phyloP scores from a whole-genome alignment of 2,113 vertebrate genomes.

The Sisor rabdophorus region DNA sequence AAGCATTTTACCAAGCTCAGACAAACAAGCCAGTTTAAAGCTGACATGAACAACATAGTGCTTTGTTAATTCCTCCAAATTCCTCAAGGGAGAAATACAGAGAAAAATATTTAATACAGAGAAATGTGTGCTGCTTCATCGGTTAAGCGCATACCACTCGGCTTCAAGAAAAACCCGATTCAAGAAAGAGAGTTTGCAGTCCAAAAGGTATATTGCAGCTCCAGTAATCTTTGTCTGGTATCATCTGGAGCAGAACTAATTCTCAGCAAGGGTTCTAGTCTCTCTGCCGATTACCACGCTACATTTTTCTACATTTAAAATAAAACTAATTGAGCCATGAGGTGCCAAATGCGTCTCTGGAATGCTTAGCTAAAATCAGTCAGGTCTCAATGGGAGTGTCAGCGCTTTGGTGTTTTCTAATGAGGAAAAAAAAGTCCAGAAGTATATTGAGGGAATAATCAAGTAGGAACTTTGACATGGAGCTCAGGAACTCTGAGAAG shows the following conservation, averaged over 20 bases:
- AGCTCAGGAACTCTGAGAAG: constrained; percentile 2
- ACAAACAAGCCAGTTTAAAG: constrained; percentile 1
- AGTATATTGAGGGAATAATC: neutral
- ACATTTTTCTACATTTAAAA: constrained; percentile 8
- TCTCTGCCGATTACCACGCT: constrained; percentile 15
- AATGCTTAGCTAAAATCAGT: constrained; percentile 12
- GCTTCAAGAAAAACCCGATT: neutral
- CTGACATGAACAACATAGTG: neutral
- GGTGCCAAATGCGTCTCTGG: constrained; percentile 28
- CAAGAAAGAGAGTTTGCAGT: neutral
- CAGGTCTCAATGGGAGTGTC: constrained; percentile 1
- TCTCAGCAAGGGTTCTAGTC: constrained; percentile 1
- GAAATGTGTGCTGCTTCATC: constrained; percentile 32
- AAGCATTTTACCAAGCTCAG: neutral
- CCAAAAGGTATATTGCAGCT: constrained; percentile 8
- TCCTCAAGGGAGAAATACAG: neutral
- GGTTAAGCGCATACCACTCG: constrained; percentile 34
- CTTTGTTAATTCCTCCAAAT: constrained; percentile 25
- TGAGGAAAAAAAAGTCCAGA: neutral
- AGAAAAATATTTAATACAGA: constrained; percentile 35
- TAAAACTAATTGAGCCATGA: constrained; percentile 25
- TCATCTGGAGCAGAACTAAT: constrained; percentile 36
- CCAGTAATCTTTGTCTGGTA: constrained; percentile 2
- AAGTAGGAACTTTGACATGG: neutral
- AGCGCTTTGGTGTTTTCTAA: neutral